Conservation (phyloP, 2,113 vertebrate genomes). For the Lipotes vexillifer region DNA sequence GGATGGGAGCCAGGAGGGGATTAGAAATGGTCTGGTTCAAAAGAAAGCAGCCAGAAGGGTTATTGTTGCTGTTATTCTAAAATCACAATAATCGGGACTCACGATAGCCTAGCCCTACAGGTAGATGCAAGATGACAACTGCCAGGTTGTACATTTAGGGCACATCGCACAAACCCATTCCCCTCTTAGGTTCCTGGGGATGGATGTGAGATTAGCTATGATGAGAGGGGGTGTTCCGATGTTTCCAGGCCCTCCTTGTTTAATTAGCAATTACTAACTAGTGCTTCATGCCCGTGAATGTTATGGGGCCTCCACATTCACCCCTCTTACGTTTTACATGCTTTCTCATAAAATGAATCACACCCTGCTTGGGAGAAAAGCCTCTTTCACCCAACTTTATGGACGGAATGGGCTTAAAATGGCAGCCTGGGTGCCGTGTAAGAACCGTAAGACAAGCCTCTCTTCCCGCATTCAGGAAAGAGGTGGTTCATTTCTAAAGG, state of each 20-base stretch:
- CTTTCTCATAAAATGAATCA: not conserved
- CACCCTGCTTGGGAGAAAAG: not conserved
- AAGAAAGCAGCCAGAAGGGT: not conserved
- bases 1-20: rapidly evolving
- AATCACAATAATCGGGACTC: rapidly evolving
- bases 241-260: not conserved
- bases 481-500: not conserved
- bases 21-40: not conserved
- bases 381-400: rapidly evolving
- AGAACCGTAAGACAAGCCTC: not conserved
- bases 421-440: not conserved
- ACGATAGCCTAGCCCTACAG: rapidly evolving
- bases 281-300: not conserved
- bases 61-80: too few relatives aligned
- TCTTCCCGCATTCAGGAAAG: not conserved
- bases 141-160: not conserved
- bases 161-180: rapidly evolving
- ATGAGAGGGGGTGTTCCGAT: not conserved
- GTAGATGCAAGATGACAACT: too few relatives aligned
- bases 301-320: not conserved
- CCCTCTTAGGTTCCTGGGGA: not conserved
- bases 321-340: not conserved
- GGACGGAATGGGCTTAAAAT: not conserved
- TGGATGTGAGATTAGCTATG: not conserved
- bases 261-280: not conserved